Evolutionary conservation across 2,113 vertebrate genomes (phyloP).

Genomic region (Glareola pratincola): DNA sequence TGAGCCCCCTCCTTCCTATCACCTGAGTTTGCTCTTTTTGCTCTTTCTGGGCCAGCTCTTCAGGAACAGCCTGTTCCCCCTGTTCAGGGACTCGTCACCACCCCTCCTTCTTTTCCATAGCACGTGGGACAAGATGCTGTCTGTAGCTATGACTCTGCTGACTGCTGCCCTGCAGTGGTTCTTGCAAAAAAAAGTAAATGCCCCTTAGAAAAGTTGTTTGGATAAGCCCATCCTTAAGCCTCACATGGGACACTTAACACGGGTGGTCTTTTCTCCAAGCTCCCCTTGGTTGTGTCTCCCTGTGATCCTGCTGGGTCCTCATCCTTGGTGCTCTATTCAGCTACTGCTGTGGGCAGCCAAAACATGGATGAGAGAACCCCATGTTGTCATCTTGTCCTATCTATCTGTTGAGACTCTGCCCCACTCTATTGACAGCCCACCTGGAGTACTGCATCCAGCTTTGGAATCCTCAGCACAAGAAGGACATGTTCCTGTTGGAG

Average conservation of each 20-base stretch:
- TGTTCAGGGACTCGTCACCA: neutral
- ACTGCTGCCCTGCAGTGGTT: neutral
- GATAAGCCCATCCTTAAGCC: neutral
- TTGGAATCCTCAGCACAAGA: neutral
- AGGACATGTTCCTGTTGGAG: neutral
- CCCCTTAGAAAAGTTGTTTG: neutral
- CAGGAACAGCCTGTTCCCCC: neutral
- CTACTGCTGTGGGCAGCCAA: neutral
- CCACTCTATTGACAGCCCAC: neutral
- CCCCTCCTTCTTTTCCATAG: neutral
- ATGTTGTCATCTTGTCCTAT: neutral
- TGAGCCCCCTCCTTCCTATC: neutral
- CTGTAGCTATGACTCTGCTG: neutral
- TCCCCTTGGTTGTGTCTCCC: neutral
- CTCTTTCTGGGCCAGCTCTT: neutral
- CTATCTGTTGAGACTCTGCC: neutral
- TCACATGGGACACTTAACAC: neutral
- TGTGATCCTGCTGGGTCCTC: neutral
- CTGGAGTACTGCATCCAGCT: neutral
- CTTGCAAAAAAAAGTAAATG: neutral
- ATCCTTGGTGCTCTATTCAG: neutral
- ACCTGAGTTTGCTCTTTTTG: neutral
- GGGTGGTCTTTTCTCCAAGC: neutral
- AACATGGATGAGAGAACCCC: rapidly evolving
- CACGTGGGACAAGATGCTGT: neutral